Percentiles rank a stretch among this genome's conserved stretches.
phyloP scores from a whole-genome alignment of 2,888 invertebrate species.

The Opisthograptis luteolata region DNA sequence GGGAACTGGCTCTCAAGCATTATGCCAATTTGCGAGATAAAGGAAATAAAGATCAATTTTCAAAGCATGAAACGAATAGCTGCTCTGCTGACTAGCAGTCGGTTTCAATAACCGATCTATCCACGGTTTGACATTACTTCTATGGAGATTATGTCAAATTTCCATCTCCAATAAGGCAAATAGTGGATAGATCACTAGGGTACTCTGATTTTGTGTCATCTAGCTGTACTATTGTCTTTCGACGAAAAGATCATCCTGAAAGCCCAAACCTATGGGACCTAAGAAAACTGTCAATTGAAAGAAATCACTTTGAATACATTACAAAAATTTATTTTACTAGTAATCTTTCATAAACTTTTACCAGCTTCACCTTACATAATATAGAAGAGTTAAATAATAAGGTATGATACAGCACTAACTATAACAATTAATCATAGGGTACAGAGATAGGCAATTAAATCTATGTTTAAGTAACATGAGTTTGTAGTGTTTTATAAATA shows the following conservation, averaged over 20 bases:
- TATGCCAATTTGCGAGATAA: background rate
- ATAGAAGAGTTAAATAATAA: conserved; percentile 45
- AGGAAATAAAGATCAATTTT: background rate
- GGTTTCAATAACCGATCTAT: too few relatives aligned
- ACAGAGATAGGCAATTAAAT: conserved; percentile 45
- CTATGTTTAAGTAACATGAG: conserved; percentile 65
- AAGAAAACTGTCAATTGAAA: background rate
- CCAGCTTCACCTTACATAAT: conserved; percentile 60
- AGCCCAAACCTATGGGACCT: too few relatives aligned
- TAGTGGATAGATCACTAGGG: too few relatives aligned
- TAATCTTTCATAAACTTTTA: conserved; percentile 65
- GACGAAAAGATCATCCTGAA: too few relatives aligned
- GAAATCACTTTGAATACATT: conserved; percentile 45
- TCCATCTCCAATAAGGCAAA: too few relatives aligned
- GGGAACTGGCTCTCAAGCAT: too few relatives aligned
- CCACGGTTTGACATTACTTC: too few relatives aligned
- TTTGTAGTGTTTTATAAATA: conserved; percentile 46
- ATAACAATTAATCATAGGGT: conserved; percentile 29
- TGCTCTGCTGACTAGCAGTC: background rate
- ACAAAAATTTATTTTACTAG: conserved; percentile 79
- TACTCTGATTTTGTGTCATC: too few relatives aligned
- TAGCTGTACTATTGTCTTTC: too few relatives aligned
- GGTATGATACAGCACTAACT: conserved; percentile 37
- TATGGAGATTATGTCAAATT: too few relatives aligned
- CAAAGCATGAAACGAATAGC: background rate